phyloP scores from a whole-genome alignment of 2,888 invertebrate species.

The Eretmocerus hayati region DNA sequence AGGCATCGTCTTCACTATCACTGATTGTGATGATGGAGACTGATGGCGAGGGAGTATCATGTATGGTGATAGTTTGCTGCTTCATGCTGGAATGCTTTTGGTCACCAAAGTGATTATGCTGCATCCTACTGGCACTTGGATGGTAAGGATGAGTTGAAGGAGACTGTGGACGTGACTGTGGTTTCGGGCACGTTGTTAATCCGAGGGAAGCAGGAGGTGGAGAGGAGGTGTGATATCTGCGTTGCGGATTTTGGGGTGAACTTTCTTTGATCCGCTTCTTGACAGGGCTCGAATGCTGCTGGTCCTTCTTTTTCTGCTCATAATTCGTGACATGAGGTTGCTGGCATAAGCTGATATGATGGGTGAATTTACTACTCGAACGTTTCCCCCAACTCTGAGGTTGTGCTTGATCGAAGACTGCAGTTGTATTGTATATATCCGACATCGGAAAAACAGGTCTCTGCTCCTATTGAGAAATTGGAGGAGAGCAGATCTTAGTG shows the following conservation, averaged over 20 bases:
- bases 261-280: constrained; percentile 96
- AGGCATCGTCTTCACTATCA: constrained; percentile 85
- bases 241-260: constrained; percentile 64
- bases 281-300: constrained; percentile 88
- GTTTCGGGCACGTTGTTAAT: constrained; percentile 7
- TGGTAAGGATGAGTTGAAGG: constrained; percentile 12
- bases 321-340: constrained; percentile 52
- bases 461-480: constrained; percentile 50
- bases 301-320: constrained; percentile 78
- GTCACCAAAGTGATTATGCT: constrained; percentile 45
- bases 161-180: constrained; percentile 25
- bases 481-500: constrained; percentile 15
- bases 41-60: constrained; percentile 91
- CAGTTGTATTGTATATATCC: constrained; percentile 54
- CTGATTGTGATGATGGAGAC: constrained; percentile 93
- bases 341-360: constrained; percentile 54
- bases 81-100: constrained; percentile 47
- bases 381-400: constrained; percentile 49
- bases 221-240: constrained; percentile 31
- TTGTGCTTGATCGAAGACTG: constrained; percentile 50
- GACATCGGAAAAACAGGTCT: constrained; percentile 57
- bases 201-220: background rate
- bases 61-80: constrained; percentile 88
- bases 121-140: constrained; percentile 33
- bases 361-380: constrained; percentile 54